These are phyloP conservation scores for Rhyacophila evoluta DNA, from an alignment of 2,888 invertebrate species.

Conservation along the genomic window DNA sequence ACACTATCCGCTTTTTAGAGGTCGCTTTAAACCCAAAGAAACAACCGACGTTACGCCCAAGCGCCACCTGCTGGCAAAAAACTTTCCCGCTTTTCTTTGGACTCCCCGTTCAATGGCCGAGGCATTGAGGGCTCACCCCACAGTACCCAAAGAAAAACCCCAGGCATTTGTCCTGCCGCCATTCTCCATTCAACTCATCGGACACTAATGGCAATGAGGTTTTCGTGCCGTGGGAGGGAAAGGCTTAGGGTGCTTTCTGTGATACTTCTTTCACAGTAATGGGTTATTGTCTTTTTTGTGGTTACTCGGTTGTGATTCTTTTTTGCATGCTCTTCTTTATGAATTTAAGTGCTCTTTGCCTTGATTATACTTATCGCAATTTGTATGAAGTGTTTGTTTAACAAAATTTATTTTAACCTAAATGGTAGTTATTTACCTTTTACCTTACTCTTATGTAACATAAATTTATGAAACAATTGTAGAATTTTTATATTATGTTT, in stretches of 20 bases:
- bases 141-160: slow-evolving; percentile 33
- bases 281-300: slow-evolving; percentile 45
- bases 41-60: slow-evolving; percentile 31
- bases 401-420: background rate
- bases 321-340: slow-evolving; percentile 26
- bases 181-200: slow-evolving; percentile 45
- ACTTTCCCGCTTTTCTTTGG: slow-evolving; percentile 31
- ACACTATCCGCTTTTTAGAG: slow-evolving; percentile 48
- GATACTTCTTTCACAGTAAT: slow-evolving; percentile 42
- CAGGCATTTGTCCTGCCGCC: slow-evolving; percentile 40
- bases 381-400: background rate
- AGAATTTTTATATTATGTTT: too few species aligned
- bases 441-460: background rate
- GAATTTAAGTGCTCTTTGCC: slow-evolving; percentile 25
- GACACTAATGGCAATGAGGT: slow-evolving; percentile 49
- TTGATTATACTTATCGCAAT: background rate
- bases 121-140: slow-evolving; percentile 20
- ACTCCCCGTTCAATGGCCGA: slow-evolving; percentile 11
- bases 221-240: slow-evolving; percentile 35
- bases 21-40: slow-evolving; percentile 38
- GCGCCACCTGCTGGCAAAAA: slow-evolving; percentile 38
- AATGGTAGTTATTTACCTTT: background rate
- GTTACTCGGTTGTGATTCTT: slow-evolving; percentile 21
- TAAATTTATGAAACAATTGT: too few species aligned
- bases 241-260: slow-evolving; percentile 35